These are phyloP conservation scores for Columba janthina DNA, from an alignment of 2,113 vertebrate species.

Conservation along the genomic window DNA sequence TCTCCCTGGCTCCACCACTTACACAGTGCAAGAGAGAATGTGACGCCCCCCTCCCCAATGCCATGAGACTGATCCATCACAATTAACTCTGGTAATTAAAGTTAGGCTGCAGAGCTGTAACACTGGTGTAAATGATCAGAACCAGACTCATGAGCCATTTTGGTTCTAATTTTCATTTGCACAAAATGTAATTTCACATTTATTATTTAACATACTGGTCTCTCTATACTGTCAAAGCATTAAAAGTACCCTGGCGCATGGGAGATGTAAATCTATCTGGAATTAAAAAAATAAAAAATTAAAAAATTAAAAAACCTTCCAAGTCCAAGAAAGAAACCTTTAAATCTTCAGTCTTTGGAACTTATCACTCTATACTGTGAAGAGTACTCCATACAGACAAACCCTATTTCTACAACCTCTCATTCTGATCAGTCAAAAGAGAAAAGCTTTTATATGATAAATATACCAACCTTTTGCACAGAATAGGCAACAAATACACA, in stretches of 20 bases:
- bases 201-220: background rate
- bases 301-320: background rate
- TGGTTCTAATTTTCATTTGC: background rate
- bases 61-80: conserved; percentile 16
- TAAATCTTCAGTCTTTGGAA: background rate
- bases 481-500: background rate
- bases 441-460: background rate
- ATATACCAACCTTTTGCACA: background rate
- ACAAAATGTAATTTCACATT: background rate
- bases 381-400: background rate
- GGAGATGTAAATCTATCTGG: background rate
- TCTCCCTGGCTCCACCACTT: conserved; percentile 6
- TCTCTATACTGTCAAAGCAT: background rate
- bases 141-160: background rate
- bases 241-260: background rate
- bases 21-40: background rate
- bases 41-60: background rate
- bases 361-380: background rate
- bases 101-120: background rate
- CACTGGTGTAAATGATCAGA: background rate
- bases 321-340: background rate
- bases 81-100: conserved; percentile 50
- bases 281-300: background rate
- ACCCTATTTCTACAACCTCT: background rate
- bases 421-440: background rate